Base-by-base conservation (phyloP, 2,113 vertebrate genomes). In the Cyprinodon tularosa region DNA sequence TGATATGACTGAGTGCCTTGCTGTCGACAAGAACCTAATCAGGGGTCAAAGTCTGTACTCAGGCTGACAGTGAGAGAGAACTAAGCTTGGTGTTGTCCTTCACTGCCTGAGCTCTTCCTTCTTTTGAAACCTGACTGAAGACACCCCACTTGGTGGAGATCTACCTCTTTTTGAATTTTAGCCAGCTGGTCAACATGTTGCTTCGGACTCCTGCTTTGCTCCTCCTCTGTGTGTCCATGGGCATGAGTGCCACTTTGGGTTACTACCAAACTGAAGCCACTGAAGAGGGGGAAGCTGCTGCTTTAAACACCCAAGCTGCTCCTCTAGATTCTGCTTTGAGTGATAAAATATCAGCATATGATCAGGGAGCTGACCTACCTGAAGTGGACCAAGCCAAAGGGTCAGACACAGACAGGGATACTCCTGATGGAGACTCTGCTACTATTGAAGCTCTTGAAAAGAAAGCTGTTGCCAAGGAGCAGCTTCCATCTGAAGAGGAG, bases 31-130 rank as follows among this genome's bases (percentile, higher is more conserved):
- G 61, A 86, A 83, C 62, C 80, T 89, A 89, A 91, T 95, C 94
- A 88, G 50, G 74, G 94, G 88, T 89, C 93, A 94, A 95, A 95
- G 94, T 95, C 92, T 88, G 62, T 73, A 44, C 62, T 73, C 66
- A 48, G 71, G 68, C 42, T 69, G 68, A 68, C 72, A 71, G 66
- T 85, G 68, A 73, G 80, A 81, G 69, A 67, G 65, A 86, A 53
- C 80, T 65, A 38, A 60, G 63, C 36, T 9, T 82, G 72, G 81
- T 82, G 80, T 76, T 84, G 76, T 81, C 65, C 57, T 37, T 84
- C 72, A 74, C 65, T 84, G 66, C 82, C 84, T 74, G 13, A 66
- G 29, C 74, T 81, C 72, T 44, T 84, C 75, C 84, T 78, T 68
- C 50, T 22, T 13, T 22, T 12, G 38, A 13, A 44, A 66, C 12